Conservation (phyloP, 2,888 invertebrate species). For the Chloroclysta siterata region DNA sequence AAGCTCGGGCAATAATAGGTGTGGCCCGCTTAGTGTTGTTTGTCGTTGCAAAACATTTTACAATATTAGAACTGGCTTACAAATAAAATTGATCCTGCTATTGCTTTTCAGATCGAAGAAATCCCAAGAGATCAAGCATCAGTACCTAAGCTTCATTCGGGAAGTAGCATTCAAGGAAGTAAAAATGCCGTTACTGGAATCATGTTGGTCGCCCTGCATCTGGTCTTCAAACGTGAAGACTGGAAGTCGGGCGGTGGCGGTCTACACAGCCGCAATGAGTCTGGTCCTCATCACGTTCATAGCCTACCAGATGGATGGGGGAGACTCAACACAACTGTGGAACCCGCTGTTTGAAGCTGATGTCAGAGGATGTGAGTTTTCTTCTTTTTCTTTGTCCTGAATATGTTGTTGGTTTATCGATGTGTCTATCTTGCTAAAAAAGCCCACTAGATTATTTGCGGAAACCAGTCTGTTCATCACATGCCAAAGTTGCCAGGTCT, state of each 20-base stretch:
- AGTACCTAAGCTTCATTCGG: neutral
- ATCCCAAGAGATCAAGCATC: neutral
- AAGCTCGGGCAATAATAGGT: conserved; percentile 33
- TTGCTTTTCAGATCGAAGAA: conserved; percentile 16
- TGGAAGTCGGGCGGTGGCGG: conserved; percentile 91
- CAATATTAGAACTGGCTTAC: neutral
- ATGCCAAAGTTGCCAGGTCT: too few relatives aligned
- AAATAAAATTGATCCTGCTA: neutral
- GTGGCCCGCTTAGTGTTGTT: conserved; percentile 27
- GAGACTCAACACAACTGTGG: conserved; percentile 95
- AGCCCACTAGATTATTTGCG: too few relatives aligned
- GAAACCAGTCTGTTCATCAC: too few relatives aligned
- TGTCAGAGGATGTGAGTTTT: conserved; percentile 88
- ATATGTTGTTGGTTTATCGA: too few relatives aligned
- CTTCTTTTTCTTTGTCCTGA: neutral
- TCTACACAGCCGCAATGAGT: conserved; percentile 90
- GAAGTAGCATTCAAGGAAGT: neutral
- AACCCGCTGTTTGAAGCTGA: conserved; percentile 96
- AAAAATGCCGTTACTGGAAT: conserved; percentile 87
- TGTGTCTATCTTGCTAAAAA: too few relatives aligned
- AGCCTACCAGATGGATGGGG: conserved; percentile 92
- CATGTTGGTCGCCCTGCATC: conserved; percentile 95
- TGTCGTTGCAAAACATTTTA: neutral
- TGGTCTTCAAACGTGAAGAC: conserved; percentile 92
- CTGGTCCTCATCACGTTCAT: conserved; percentile 90